A percentile compares a stretch with the other conserved stretches of the same genome.
These are phyloP conservation scores for Eumerus sabulonum DNA, from an alignment of 2,888 invertebrate species.

Conservation along the genomic window DNA sequence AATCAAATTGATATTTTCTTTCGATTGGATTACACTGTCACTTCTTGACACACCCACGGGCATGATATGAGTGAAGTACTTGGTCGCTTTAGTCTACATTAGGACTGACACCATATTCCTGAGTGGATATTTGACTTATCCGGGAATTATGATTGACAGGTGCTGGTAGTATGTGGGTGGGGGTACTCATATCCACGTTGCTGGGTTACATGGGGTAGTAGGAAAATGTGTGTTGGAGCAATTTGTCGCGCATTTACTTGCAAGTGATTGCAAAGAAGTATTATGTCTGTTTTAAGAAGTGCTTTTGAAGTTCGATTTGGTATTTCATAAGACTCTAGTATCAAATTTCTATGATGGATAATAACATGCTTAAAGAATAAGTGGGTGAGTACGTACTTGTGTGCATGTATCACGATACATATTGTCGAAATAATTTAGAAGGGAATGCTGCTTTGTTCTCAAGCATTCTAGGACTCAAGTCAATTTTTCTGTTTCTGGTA, in stretches of 20 bases:
- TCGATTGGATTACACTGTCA: conserved; percentile 27
- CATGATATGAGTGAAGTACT: neutral
- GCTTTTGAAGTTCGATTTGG: conserved; percentile 5
- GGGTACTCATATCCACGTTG: neutral
- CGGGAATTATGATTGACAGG: conserved; percentile 40
- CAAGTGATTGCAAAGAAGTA: conserved; percentile 9
- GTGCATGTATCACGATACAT: too few species aligned
- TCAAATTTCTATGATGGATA: too few species aligned
- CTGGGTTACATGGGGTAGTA: neutral
- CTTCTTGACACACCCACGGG: conserved; percentile 2
- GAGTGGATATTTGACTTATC: conserved; percentile 21
- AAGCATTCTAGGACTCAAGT: too few species aligned
- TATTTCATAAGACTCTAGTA: neutral
- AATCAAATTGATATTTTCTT: conserved; percentile 48
- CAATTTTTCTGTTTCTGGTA: too few species aligned
- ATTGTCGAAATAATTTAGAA: too few species aligned
- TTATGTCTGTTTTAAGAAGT: neutral
- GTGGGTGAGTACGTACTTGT: too few species aligned
- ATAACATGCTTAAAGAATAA: too few species aligned
- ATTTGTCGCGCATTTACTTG: conserved; percentile 20
- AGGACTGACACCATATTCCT: conserved; percentile 30
- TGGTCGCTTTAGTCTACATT: neutral
- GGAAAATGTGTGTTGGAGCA: conserved; percentile 1
- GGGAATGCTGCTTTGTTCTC: too few species aligned
- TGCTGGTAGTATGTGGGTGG: neutral